Evolutionary conservation across 2,888 invertebrate species (phyloP).

Genomic region (Standfussiana lucernea): DNA sequence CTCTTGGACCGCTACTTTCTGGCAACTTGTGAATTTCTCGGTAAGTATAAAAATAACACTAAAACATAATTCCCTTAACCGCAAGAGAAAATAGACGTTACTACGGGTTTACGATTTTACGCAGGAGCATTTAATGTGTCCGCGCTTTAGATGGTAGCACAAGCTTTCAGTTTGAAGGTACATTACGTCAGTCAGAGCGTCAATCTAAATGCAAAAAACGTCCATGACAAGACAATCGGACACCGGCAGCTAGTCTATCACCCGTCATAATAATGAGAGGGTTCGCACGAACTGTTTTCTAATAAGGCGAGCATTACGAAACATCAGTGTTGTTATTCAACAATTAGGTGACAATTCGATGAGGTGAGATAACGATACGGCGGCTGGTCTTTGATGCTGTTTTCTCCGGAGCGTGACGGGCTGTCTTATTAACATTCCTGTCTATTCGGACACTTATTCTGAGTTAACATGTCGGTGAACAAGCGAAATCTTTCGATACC

Average conservation of each 20-base stretch:
- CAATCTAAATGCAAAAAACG: slow-evolving; percentile 72
- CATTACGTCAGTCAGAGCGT: slow-evolving; percentile 74
- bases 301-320: slow-evolving; percentile 74
- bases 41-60: slow-evolving; percentile 56
- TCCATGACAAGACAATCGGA: slow-evolving; percentile 69
- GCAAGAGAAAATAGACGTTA: slow-evolving; percentile 37
- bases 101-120: slow-evolving; percentile 50
- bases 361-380: slow-evolving; percentile 72
- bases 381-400: slow-evolving; percentile 67
- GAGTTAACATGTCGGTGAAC: slow-evolving; percentile 61
- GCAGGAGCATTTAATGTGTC: slow-evolving; percentile 47
- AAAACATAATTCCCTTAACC: slow-evolving; percentile 48
- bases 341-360: slow-evolving; percentile 81
- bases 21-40: slow-evolving; percentile 39
- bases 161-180: slow-evolving; percentile 58
- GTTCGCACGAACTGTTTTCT: slow-evolving; percentile 71
- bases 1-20: slow-evolving; percentile 28
- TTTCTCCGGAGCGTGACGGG: slow-evolving; percentile 71
- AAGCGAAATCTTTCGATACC: slow-evolving; percentile 75
- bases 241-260: slow-evolving; percentile 72
- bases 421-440: slow-evolving; percentile 77
- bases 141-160: slow-evolving; percentile 42
- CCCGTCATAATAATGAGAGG: slow-evolving; percentile 68
- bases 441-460: slow-evolving; percentile 64
- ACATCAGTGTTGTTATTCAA: slow-evolving; percentile 78